A percentile compares a stretch with the other conserved stretches of the same genome.
phyloP scores from a whole-genome alignment of 1,140 invertebrate genomes.

The Drosophila sturtevanti region DNA sequence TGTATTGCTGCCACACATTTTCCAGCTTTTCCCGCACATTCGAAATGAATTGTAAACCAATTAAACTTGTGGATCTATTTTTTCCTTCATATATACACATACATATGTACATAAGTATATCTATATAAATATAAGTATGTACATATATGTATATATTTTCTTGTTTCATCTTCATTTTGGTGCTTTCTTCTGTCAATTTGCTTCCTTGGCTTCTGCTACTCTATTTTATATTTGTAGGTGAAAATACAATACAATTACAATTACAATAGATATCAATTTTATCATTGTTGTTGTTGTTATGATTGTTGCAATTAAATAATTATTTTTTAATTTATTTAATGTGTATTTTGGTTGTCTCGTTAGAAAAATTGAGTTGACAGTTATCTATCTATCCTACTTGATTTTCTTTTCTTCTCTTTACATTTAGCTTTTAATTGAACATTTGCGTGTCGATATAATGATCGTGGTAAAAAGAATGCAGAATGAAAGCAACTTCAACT shows the following conservation, averaged over 20 bases:
- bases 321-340: constrained; percentile 58
- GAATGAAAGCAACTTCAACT: constrained; percentile 50
- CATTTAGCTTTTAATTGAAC: constrained; percentile 57
- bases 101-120: too few species aligned
- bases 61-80: constrained; percentile 64
- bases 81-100: constrained; percentile 41
- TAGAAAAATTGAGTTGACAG: constrained; percentile 50
- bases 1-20: constrained; percentile 54
- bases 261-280: constrained; percentile 40
- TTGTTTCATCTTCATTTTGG: constrained; percentile 8
- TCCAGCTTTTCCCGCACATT: constrained; percentile 64
- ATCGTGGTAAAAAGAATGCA: constrained; percentile 27
- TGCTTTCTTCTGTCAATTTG: constrained; percentile 19
- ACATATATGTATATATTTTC: neutral
- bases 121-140: neutral
- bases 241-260: constrained; percentile 65
- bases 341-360: constrained; percentile 41
- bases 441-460: constrained; percentile 54
- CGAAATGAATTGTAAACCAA: constrained; percentile 78
- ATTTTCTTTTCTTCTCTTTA: constrained; percentile 18
- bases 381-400: constrained; percentile 42
- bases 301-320: constrained; percentile 70
- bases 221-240: constrained; percentile 56
- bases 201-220: constrained; percentile 30
- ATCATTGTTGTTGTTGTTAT: constrained; percentile 32